Evolutionary conservation across 2,797 vertebrate genomes (phyloP).

Genomic region (Lophotriccus pileatus): DNA sequence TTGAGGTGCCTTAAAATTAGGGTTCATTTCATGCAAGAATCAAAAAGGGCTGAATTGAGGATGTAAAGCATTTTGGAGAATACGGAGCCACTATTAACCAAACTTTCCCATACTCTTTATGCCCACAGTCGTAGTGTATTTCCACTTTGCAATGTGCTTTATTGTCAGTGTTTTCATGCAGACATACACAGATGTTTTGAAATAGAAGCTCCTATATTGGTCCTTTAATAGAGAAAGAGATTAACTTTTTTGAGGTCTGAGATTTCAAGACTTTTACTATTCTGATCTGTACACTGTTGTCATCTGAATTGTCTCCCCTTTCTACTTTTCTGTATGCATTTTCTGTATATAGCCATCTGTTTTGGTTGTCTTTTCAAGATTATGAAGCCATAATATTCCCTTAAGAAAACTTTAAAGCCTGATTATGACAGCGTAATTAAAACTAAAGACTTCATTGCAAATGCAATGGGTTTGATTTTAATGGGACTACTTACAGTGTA

Average conservation of each 20-base stretch:
- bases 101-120: background rate
- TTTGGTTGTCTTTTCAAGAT: constrained; percentile 1
- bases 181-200: background rate
- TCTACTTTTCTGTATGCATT: background rate
- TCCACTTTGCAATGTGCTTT: background rate
- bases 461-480: background rate
- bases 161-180: background rate
- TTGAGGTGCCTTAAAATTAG: background rate
- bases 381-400: background rate
- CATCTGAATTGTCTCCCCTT: background rate
- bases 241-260: background rate
- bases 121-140: background rate
- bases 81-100: background rate
- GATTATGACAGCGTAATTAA: background rate
- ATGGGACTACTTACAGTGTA: background rate
- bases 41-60: background rate
- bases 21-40: background rate
- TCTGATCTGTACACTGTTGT: background rate
- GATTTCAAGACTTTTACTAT: background rate
- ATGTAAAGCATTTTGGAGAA: background rate
- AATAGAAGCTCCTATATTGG: background rate
- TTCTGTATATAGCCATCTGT: background rate
- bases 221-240: background rate
- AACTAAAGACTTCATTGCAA: background rate
- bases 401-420: background rate